Base-by-base conservation (phyloP, 1,140 invertebrate species). In the Cyclina sinensis region DNA sequence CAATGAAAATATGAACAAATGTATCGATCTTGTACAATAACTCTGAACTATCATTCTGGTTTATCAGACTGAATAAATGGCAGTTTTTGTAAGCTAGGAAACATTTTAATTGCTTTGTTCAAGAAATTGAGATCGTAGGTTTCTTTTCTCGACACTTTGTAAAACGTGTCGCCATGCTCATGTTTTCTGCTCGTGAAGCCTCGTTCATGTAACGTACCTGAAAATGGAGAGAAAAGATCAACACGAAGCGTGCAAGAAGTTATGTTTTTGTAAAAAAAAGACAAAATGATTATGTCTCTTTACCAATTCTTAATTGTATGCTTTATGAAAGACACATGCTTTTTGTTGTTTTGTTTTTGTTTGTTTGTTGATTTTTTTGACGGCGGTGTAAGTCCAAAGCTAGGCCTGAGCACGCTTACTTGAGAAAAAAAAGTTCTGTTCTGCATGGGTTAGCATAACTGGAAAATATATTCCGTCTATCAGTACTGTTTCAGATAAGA, bases 201-300 rank as follows among this genome's bases (percentile, higher is more conserved):
- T 46, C 84, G 2, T 65, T 86, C 84, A 7, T 62, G 11, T 7
- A n/a, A 9, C 1, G 48, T 86, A 46, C 84, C 84, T 86, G 82
- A 46, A 84, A 70, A 84, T 32, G 24, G 24, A 37, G 12, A 16
- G 35, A 82, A 14, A 27, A 54, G n/a, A 3, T 24, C 0, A n/a
- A n/a, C n/a, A n/a, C n/a, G n/a, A n/a, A n/a, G n/a, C n/a, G n/a
- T n/a, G n/a, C n/a, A n/a, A n/a, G n/a, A n/a, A n/a, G n/a, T n/a
- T n/a, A n/a, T n/a, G n/a, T n/a, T n/a, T n/a, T n/a, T n/a, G n/a
- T n/a, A n/a, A n/a, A n/a, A n/a, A n/a, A n/a, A n/a, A n/a, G n/a
- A n/a, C n/a, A n/a, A n/a, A n/a, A n/a, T n/a, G n/a, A n/a, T n/a
- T n/a, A n/a, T n/a, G n/a, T n/a, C n/a, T n/a, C n/a, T n/a, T n/a